phyloP scores from a whole-genome alignment of 2,888 invertebrate genomes.

The Eutolmus rufibarbis region DNA sequence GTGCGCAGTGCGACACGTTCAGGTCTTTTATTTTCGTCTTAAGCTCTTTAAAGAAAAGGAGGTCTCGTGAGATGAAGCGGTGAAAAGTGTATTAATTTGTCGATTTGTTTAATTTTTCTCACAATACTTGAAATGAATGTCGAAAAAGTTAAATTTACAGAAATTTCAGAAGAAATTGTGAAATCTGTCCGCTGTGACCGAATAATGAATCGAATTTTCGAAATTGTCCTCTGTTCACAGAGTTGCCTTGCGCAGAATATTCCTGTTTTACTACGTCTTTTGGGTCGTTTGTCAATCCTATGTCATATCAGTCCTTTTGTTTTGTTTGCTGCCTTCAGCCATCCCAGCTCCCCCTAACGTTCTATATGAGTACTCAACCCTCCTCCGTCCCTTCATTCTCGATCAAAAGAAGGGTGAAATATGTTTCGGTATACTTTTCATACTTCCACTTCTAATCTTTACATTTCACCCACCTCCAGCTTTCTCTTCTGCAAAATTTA shows the following conservation, averaged over 20 bases:
- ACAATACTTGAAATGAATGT: not conserved
- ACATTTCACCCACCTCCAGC: not conserved
- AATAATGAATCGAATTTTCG: not conserved
- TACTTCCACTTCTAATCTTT: not conserved
- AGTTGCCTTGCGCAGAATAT: slow-evolving; percentile 16
- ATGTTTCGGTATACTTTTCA: not conserved
- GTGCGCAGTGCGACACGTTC: slow-evolving; percentile 42
- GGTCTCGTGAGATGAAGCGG: not conserved
- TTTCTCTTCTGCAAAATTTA: not conserved
- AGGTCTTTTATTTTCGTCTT: not conserved
- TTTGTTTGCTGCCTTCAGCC: not conserved
- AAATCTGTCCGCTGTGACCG: not conserved
- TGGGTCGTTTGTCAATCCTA: slow-evolving; percentile 13
- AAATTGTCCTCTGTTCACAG: not conserved
- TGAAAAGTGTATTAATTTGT: not conserved
- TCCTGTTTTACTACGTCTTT: slow-evolving; percentile 15
- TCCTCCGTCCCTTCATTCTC: not conserved
- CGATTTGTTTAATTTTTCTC: not conserved
- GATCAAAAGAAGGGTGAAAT: not conserved
- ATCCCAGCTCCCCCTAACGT: not conserved
- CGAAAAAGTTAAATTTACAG: too few relatives aligned
- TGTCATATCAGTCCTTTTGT: slow-evolving; percentile 22
- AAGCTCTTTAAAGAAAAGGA: not conserved
- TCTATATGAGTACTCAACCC: not conserved
- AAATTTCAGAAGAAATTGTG: not conserved